phyloP scores from a whole-genome alignment of 1,140 invertebrate species.

The Gonatopus flavifemur region DNA sequence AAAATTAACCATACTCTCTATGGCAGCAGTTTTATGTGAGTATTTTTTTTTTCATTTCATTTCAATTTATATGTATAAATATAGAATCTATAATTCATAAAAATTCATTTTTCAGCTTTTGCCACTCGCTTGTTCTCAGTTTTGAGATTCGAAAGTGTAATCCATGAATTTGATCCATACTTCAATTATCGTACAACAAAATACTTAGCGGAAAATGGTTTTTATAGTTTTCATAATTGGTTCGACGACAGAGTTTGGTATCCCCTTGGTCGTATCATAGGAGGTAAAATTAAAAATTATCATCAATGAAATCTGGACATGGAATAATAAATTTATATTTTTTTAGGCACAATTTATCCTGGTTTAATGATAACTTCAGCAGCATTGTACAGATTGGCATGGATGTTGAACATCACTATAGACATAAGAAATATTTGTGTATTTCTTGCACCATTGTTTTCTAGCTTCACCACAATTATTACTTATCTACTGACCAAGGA shows the following conservation, averaged over 20 bases:
- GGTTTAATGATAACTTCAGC: constrained; percentile 97
- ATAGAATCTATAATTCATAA: constrained; percentile 1
- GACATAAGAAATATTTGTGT: constrained; percentile 98
- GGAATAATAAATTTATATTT: constrained; percentile 12
- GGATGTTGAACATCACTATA: constrained; percentile 90
- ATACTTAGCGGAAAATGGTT: constrained; percentile 92
- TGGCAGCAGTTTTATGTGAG: constrained; percentile 93
- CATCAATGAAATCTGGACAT: neutral
- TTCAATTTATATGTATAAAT: neutral
- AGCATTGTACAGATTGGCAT: constrained; percentile 84
- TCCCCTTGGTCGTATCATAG: constrained; percentile 94
- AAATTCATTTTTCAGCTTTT: constrained; percentile 77
- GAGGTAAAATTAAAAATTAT: constrained; percentile 62
- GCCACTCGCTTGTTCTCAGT: constrained; percentile 94
- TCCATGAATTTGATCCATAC: constrained; percentile 99
- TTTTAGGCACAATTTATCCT: constrained; percentile 85
- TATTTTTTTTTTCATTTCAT: constrained; percentile 38
- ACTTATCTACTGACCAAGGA: constrained; percentile 96
- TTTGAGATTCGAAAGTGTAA: constrained; percentile 95
- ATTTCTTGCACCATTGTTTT: constrained; percentile 96
- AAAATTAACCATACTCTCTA: constrained; percentile 87
- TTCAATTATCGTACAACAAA: constrained; percentile 98
- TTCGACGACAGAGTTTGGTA: constrained; percentile 99
- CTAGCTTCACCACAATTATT: constrained; percentile 92
- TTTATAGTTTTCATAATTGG: constrained; percentile 98